Base-by-base conservation (phyloP, 2,113 vertebrate genomes). In the Cyanoliseus patagonus region DNA sequence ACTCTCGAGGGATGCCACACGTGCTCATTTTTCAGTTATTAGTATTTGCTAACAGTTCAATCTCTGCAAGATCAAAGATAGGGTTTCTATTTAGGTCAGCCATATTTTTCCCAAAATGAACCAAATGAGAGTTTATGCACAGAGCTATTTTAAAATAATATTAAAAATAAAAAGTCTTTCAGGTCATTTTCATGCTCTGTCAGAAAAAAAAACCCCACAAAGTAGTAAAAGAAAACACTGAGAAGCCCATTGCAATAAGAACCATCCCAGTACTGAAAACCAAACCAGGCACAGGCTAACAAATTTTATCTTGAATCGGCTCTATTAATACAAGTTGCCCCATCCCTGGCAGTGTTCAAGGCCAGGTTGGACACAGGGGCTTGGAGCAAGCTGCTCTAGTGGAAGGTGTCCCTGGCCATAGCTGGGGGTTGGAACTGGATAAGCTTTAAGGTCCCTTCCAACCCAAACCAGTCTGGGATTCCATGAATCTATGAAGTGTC, bases 31-130 rank as follows among this genome's bases (percentile, higher is more conserved):
- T 90, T 79, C 93, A 96, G 85, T 92, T 92, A 83, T 86, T 95
- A 93, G 83, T 93, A 92, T 93, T 47, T 93, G 90, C 88, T 96
- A 97, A 96, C 90, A 55, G 93, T 81, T 93, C 92, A 33, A 90
- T 96, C 88, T 92, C 79, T 81, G 68, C 51, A 35, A 94, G 95
- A 97, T 97, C 96, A 97, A 97, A 96, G 95, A 68, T 18, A 81
- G 53, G 59, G 87, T 73, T 84, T 74, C 75, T 94, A 95, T 96
- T 96, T 97, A 92, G 96, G 96, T 95, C 96, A 96, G 79, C 25
- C 68, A 67, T 62, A 30, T 76, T 85, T 91, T 75, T 77, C 91
- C 89, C 68, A 35, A 91, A 95, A 95, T 69, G 89, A 95, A 91
- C 41, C 87, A 62, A 94, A 80, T 28, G 37, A 39, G 90, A 88